phyloP scores from a whole-genome alignment of 2,113 vertebrate genomes.

The Capra hircus region DNA sequence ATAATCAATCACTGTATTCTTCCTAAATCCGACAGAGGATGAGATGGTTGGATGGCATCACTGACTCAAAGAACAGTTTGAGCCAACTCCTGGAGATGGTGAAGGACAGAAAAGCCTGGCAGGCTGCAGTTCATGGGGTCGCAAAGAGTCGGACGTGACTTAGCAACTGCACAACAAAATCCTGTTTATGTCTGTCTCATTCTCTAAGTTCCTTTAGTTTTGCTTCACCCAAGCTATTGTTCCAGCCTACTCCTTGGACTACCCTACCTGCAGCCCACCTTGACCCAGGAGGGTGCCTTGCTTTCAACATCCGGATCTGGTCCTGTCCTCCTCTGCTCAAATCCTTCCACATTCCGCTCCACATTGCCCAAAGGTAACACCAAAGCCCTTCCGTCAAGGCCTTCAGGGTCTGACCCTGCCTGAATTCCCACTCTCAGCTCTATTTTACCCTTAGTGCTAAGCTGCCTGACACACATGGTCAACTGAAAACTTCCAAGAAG shows the following conservation, averaged over 20 bases:
- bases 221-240: neutral
- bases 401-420: neutral
- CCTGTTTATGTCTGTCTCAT: neutral
- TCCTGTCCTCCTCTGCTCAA: neutral
- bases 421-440: neutral
- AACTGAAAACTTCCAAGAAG: neutral
- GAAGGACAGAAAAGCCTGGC: neutral
- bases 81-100: neutral
- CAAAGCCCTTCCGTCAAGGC: neutral
- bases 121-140: neutral
- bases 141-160: neutral
- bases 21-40: neutral
- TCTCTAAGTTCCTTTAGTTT: neutral
- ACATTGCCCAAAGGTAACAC: neutral
- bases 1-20: neutral
- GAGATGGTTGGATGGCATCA: neutral
- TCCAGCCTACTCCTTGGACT: neutral
- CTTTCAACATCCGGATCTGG: neutral
- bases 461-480: neutral
- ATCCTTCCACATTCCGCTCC: no score
- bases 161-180: neutral
- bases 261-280: neutral
- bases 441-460: neutral
- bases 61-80: neutral
- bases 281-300: neutral